Evolutionary conservation across 92 coral and sea anemone genomes (phyloP), one percentile per base, ranked within the genome.

Genomic region (Micromussa lordhowensis): DNA sequence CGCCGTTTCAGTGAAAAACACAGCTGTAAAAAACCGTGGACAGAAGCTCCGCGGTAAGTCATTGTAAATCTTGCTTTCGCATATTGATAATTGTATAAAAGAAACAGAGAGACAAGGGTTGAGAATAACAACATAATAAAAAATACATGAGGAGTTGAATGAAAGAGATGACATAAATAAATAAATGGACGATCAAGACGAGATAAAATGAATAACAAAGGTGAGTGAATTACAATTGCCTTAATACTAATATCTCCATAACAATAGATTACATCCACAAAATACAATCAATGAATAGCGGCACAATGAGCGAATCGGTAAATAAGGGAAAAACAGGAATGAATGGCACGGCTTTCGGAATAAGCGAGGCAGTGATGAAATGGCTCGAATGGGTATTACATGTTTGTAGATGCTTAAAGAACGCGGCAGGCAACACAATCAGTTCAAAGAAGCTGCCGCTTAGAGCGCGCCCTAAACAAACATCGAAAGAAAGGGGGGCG

Each of bases 131-230:
- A 94, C 97, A 92, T 93, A 93, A 98, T 98, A 95, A 94, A 98
- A 98, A 92, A 98, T 98, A 94, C 99, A 98, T 98, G 99, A 96
- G 95, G 91, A 82, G 94, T 91, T 93, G 98, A 93, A 96, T 91
- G 94, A 90, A 89, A 94, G 87, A 88, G 94, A 96, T 96, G 99
- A 93, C 97, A 95, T 96, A 96, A 98, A 98, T 98, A 96, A 98
- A 96, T 98, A 96, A 96, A 98, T 98, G 95, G 95, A 88, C 96
- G 99, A 98, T 96, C 98, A 96, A 94, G 97, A 91, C 89, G 81
- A 98, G 99, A 98, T 94, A 97, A 91, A 93, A 89, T 97, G 99
- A 93, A 97, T 96, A 95, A 96, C 98, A 98, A 96, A 94, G 88
- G 96, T 89, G 98, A 94, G 92, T 94, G 99, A 93, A 96, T 94